Conservation (phyloP, 1,140 invertebrate species). For the Spodoptera litura region DNA sequence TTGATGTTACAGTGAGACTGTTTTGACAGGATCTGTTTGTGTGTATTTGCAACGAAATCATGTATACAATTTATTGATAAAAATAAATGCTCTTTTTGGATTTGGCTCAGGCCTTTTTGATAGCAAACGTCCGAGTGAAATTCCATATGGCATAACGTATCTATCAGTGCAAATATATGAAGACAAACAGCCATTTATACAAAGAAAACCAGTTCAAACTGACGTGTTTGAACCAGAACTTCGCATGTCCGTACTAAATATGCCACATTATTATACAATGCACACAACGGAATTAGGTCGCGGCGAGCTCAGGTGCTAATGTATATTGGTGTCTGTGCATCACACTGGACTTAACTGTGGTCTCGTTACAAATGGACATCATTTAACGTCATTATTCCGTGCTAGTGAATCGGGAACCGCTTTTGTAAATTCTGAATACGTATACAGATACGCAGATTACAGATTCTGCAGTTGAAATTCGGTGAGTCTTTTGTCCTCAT, state of each 20-base stretch:
- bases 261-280: conserved; percentile 26
- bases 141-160: too few species aligned
- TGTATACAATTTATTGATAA: too few species aligned
- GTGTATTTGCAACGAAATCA: neutral
- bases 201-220: conserved; percentile 8
- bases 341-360: conserved; percentile 10
- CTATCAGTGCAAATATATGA: too few species aligned
- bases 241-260: conserved; percentile 25
- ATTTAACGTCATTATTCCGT: conserved; percentile 11
- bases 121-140: too few species aligned
- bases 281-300: conserved; percentile 12
- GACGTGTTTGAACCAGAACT: conserved; percentile 1
- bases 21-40: neutral
- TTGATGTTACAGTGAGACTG: neutral
- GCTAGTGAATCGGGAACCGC: neutral
- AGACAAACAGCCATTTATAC: neutral
- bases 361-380: conserved; percentile 6
- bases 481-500: too few species aligned
- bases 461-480: too few species aligned
- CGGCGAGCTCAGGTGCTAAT: conserved; percentile 27
- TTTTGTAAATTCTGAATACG: too few species aligned
- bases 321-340: conserved; percentile 12
- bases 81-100: too few species aligned
- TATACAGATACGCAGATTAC: too few species aligned
- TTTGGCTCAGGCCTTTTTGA: too few species aligned